phyloP scores from a whole-genome alignment of 2,797 vertebrate genomes.

The Bovichtus diacanthus region DNA sequence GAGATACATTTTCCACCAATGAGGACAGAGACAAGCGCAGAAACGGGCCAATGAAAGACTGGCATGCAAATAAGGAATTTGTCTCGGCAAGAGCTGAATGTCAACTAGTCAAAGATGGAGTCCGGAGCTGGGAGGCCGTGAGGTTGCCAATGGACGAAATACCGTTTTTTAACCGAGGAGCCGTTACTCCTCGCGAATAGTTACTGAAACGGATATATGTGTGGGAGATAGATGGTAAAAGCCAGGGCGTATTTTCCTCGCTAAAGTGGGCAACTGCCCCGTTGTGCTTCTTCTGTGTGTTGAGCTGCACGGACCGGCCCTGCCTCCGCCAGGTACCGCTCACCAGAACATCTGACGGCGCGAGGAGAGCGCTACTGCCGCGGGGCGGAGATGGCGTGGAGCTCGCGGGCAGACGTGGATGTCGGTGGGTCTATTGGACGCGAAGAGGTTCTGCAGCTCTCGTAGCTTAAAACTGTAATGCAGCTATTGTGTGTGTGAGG shows the following conservation, averaged over 20 bases:
- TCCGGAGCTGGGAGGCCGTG: slow-evolving; percentile 90
- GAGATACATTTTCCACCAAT: slow-evolving; percentile 83
- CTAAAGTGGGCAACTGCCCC: slow-evolving; percentile 48
- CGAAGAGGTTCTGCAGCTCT: slow-evolving; percentile 46
- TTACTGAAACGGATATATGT: slow-evolving; percentile 27
- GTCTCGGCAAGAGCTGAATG: slow-evolving; percentile 93
- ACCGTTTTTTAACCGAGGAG: slow-evolving; percentile 58
- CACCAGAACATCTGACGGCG: slow-evolving; percentile 64
- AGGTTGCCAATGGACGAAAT: slow-evolving; percentile 86
- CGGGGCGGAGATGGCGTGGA: slow-evolving; percentile 83
- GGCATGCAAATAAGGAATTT: slow-evolving; percentile 90
- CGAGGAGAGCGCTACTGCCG: slow-evolving; percentile 67
- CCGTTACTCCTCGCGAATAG: not conserved
- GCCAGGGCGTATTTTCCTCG: slow-evolving; percentile 25
- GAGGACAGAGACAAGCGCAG: slow-evolving; percentile 27
- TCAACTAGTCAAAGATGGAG: slow-evolving; percentile 99
- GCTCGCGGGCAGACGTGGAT: slow-evolving; percentile 73
- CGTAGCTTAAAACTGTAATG: slow-evolving; percentile 57
- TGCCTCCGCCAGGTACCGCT: slow-evolving; percentile 86
- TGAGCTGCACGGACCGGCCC: slow-evolving; percentile 78
- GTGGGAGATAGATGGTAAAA: slow-evolving; percentile 27
- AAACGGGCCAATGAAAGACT: slow-evolving; percentile 84
- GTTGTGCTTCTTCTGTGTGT: slow-evolving; percentile 58
- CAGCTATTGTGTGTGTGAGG: slow-evolving; percentile 59
- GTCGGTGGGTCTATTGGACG: slow-evolving; percentile 65